Evolutionary conservation across 2,888 invertebrate species (phyloP), one percentile per base, ranked within the genome.

Genomic region (Hyposoter didymator): DNA sequence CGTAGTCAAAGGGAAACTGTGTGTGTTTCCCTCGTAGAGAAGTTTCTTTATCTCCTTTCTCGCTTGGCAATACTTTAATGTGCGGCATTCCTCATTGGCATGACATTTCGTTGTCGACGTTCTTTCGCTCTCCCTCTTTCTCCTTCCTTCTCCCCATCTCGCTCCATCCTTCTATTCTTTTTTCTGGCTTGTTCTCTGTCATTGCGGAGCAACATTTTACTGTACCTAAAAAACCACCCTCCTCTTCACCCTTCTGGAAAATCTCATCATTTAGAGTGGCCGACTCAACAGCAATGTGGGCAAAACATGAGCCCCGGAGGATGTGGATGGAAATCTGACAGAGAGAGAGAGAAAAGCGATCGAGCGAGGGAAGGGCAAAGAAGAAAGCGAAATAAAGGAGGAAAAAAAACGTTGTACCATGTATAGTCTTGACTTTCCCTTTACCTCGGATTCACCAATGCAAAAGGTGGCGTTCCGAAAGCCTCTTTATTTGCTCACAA

Each of bases 231-330:
- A 78, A 78, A 64, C 35, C 72, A 35, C 39, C 64, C 64, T 55
- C 12, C 39, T 17, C 39, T n/a, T 43, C 72, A 67, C 55, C 75
- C 78, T 69, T 70, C 85, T 83, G 83, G 88, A 88, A 93, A 92
- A 93, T 92, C 91, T 93, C 93, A 93, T 93, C 92, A 91, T 89
- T 91, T 90, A 91, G 93, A 93, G 93, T 93, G 92, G 92, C 92
- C 89, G 70, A 76, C 28, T 28, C 62, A 32, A n/a, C 70, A 73
- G 59, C 73, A 72, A 74, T 39, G 43, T 76, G 81, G 52, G 75
- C 78, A 75, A 78, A 85, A 81, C 47, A 72, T 19, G 55, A 81
- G 28, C 72, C 70, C 39, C 55, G 66, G 69, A 81, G 74, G 55
- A 78, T 70, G 73, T 55, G 72, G 70, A 39, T 66, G 75, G 45